Base-by-base conservation (phyloP, 2,888 invertebrate genomes). In the Caenorhabditis doughertyi region DNA sequence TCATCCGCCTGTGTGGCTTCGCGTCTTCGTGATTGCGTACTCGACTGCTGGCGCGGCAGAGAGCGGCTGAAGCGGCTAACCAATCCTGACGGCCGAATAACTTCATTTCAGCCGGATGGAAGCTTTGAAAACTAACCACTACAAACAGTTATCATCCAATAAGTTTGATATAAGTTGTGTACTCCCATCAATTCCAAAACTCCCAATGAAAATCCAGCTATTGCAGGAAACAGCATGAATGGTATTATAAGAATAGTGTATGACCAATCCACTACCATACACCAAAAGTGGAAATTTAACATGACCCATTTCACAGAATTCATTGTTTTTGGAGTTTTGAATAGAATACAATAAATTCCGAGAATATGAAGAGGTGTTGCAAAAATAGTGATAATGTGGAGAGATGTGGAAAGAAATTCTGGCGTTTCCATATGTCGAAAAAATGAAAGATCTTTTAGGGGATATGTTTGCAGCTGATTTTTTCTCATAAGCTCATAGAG, bases 161-260 rank as follows among this genome's bases (percentile, higher is more conserved):
- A n/a, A n/a, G n/a, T 18, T 51, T 23, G 25, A 18, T 18, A 25
- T 5, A 1, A 11, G 25, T 25, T 47, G 55, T n/a, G 29, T 3
- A 62, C 8, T 16, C 27, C 53, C 2, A 64, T 11, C 8, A 25
- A 7, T 44, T 27, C 4, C 4, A 65, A 25, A 23, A 65, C 2
- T 1, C 74, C 74, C 23, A 58, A 44, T 7, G 67, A 18, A n/a
- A 35, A 35, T 5, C 74, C 74, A 2, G 65, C 32, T 13, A 58
- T 1, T 1, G 7, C 11, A 0, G 74, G 65, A 9, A 58, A n/a
- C 18, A 76, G 4, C 11, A 76, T 0, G 23, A 58, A 32, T 1
- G 74, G 74, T 3, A 47, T 18, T 18, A 18, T 47, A 18, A 47
- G 18, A 18, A 47, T 47, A 18, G 44, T 47, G 3, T 18, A 18